Evolutionary conservation across 2,888 invertebrate genomes (phyloP).

Genomic region (Drosophila histrio): DNA sequence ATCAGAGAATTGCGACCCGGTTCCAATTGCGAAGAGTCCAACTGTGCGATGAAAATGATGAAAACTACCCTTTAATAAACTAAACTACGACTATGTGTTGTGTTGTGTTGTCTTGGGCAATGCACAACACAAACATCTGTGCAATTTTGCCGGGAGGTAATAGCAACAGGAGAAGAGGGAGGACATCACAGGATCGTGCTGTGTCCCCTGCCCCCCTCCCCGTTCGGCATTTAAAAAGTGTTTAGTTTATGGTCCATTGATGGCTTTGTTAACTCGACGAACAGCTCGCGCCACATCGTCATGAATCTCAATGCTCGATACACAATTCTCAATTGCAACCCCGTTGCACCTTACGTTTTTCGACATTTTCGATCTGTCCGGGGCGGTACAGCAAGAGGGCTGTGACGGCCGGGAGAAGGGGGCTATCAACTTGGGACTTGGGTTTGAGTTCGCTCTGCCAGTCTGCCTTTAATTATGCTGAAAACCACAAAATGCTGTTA

Average conservation of each 20-base stretch:
- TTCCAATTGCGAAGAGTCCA: slow-evolving; percentile 67
- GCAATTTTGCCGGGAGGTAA: slow-evolving; percentile 57
- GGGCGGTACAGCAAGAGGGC: slow-evolving; percentile 53
- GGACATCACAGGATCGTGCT: slow-evolving; percentile 36
- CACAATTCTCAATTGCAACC: slow-evolving; percentile 53
- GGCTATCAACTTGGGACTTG: not conserved
- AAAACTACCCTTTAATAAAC: slow-evolving; percentile 84
- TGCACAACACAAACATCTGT: slow-evolving; percentile 75
- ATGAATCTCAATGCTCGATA: slow-evolving; percentile 52
- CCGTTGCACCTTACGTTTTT: slow-evolving; percentile 80
- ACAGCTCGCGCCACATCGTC: slow-evolving; percentile 48
- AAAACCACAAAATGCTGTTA: slow-evolving; percentile 82
- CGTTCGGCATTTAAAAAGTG: slow-evolving; percentile 78
- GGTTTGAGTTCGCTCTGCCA: slow-evolving; percentile 33
- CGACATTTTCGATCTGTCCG: slow-evolving; percentile 82
- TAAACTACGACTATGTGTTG: slow-evolving; percentile 15
- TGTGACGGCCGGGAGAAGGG: not conserved
- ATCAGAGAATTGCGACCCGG: slow-evolving; percentile 63
- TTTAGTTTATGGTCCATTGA: slow-evolving; percentile 84
- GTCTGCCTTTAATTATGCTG: slow-evolving; percentile 81
- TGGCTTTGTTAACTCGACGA: slow-evolving; percentile 83
- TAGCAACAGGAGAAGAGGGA: slow-evolving; percentile 26
- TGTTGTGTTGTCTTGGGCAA: slow-evolving; percentile 30
- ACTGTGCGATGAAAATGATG: slow-evolving; percentile 78
- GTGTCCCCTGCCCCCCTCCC: slow-evolving; percentile 1